Base-by-base conservation (phyloP, 2,797 vertebrate species). In the Hydrolagus colliei region DNA sequence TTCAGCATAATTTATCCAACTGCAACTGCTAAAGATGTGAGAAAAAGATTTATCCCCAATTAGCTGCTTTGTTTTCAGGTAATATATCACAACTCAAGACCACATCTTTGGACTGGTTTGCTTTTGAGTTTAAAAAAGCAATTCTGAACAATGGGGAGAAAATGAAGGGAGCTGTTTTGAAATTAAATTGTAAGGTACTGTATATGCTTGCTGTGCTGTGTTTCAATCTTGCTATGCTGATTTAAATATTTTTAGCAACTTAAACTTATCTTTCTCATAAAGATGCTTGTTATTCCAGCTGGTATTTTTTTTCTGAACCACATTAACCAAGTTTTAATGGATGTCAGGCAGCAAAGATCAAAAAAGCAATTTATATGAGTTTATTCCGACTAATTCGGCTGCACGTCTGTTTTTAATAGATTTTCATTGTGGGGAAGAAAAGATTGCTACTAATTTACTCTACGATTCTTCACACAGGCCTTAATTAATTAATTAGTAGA, bases 311-410 rank as follows among this genome's bases (percentile, higher is more conserved):
- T 13, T 7, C 62, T 32, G 63, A 12, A 71, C 14, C 75, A 79
- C 18, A 79, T 79, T 79, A 59, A 62, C 61, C 22, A 78, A 52
- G 41, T 62, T 78, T 78, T 20, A 78, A 78, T 78, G 63, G 63
- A 65, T 63, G 12, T 63, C 77, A 79, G n/a, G 27, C n/a, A 52
- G 8, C 62, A 63, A 22, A 16, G 20, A 63, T 79, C 16, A 13
- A n/a, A 11, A 14, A 63, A n/a, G 13, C 77, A 27, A 79, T 2
- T 5, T 79, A 9, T 27, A 22, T 12, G n/a, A 62, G 7, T 63
- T 27, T 13, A 79, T 65, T 80, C 32, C 77, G 16, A 16, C 11
- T 79, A 10, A n/a, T 80, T 61, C 14, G 77, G 12, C 14, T 65
- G 59, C 62, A 65, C 63, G 62, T 65, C 77, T 7, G 22, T 13